Conservation (phyloP, 2,797 vertebrate species). For the Lacerta agilis region DNA sequence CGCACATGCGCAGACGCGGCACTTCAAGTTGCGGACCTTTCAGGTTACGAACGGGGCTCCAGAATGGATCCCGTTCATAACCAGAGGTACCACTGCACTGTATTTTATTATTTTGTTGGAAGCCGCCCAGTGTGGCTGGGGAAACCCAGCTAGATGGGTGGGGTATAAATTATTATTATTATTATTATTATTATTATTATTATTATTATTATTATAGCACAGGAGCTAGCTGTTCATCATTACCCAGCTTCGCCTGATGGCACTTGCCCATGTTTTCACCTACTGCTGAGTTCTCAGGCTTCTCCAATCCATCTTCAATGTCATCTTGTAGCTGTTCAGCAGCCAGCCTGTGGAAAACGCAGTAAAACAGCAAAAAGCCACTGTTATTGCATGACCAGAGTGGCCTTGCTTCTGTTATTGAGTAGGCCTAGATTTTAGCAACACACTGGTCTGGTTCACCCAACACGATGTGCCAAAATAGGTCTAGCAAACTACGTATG, state of each 20-base stretch:
- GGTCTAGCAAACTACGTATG: no score
- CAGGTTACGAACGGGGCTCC: no score
- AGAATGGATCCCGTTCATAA: no score
- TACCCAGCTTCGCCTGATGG: conserved; percentile 18
- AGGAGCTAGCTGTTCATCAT: not conserved
- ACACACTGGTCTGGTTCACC: not conserved
- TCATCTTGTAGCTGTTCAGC: conserved; percentile 68
- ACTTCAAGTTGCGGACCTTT: no score
- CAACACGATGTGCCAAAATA: not conserved
- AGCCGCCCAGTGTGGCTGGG: no score
- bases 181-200: no score
- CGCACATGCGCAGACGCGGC: no score
- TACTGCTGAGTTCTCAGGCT: not conserved
- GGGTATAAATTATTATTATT: no score
- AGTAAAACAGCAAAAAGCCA: not conserved
- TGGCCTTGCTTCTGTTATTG: not conserved
- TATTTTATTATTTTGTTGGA: no score
- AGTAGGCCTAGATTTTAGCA: not conserved
- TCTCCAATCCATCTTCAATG: conserved; percentile 71
- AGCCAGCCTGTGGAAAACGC: conserved; percentile 65
- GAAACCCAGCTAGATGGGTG: no score
- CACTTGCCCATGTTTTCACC: not conserved
- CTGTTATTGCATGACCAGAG: not conserved
- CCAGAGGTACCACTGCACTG: no score
- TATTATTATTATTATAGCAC: no score